phyloP scores from a whole-genome alignment of 2,113 vertebrate species.

The Vidua chalybeata region DNA sequence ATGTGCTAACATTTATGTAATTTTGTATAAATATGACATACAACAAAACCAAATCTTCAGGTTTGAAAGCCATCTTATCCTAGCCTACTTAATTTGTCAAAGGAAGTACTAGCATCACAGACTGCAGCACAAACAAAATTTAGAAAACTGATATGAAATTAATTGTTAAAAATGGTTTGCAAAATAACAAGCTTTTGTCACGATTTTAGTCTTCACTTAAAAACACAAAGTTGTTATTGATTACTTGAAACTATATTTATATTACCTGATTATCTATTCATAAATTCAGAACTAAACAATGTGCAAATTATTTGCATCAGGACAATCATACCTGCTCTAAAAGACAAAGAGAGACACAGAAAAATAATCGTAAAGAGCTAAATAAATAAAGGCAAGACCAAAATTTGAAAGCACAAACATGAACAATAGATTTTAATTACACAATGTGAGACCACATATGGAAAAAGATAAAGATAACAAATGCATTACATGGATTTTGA shows the following conservation, averaged over 20 bases:
- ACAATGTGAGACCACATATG: neutral
- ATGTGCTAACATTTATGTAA: too few relatives aligned
- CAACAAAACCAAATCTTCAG: neutral
- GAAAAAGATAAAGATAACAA: neutral
- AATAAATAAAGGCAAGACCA: neutral
- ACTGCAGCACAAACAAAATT: neutral
- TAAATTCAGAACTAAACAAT: neutral
- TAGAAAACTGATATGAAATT: neutral
- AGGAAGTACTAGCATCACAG: neutral
- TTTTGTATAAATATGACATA: neutral
- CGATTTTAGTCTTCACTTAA: neutral
- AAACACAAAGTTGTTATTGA: neutral
- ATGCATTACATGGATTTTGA: neutral
- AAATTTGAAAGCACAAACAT: neutral
- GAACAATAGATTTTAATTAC: neutral
- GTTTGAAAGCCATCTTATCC: neutral
- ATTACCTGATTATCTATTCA: neutral
- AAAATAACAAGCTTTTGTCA: neutral
- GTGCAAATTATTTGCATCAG: neutral
- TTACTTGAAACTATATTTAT: neutral
- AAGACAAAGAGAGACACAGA: neutral
- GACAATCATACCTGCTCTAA: neutral
- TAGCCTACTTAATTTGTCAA: neutral
- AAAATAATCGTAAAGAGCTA: neutral
- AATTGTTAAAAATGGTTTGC: neutral